A percentile compares a stretch with the other conserved stretches of the same genome.
phyloP scores from a whole-genome alignment of 2,888 invertebrate species.

The Diplolepis rosae region DNA sequence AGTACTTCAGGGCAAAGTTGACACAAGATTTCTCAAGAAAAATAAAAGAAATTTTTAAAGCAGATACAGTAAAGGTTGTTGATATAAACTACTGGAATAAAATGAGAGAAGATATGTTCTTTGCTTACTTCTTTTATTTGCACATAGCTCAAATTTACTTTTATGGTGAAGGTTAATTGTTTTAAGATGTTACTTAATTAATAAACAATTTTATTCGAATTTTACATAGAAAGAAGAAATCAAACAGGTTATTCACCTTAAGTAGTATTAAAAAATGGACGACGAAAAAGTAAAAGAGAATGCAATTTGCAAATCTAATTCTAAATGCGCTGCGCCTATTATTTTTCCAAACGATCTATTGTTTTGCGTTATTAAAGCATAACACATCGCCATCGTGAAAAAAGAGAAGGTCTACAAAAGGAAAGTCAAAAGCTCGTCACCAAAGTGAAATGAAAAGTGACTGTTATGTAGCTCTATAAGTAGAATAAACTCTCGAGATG shows the following conservation, averaged over 20 bases:
- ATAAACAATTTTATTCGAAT: too few relatives aligned
- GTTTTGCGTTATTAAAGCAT: slow-evolving; percentile 24
- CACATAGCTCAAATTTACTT: too few relatives aligned
- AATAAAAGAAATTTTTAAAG: too few relatives aligned
- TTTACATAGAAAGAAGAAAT: not conserved
- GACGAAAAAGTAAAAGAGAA: not conserved
- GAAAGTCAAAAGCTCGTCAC: slow-evolving; percentile 21
- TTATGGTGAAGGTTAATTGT: too few relatives aligned
- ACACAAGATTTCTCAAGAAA: too few relatives aligned
- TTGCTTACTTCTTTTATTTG: too few relatives aligned
- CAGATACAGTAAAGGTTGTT: too few relatives aligned
- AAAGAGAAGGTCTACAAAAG: slow-evolving; percentile 20
- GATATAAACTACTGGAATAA: too few relatives aligned
- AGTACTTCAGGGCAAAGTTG: too few relatives aligned
- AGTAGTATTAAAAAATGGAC: not conserved
- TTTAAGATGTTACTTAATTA: too few relatives aligned
- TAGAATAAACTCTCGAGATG: too few relatives aligned
- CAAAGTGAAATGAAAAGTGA: slow-evolving; percentile 24
- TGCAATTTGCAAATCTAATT: slow-evolving; percentile 18
- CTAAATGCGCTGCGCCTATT: not conserved
- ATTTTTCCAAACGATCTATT: slow-evolving; percentile 23
- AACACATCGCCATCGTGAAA: slow-evolving; percentile 12
- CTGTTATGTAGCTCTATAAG: slow-evolving; percentile 1
- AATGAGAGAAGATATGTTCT: too few relatives aligned
- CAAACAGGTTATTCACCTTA: not conserved